Conservation (phyloP, 2,797 vertebrate species). For the Muraenolepis orangiensis region DNA sequence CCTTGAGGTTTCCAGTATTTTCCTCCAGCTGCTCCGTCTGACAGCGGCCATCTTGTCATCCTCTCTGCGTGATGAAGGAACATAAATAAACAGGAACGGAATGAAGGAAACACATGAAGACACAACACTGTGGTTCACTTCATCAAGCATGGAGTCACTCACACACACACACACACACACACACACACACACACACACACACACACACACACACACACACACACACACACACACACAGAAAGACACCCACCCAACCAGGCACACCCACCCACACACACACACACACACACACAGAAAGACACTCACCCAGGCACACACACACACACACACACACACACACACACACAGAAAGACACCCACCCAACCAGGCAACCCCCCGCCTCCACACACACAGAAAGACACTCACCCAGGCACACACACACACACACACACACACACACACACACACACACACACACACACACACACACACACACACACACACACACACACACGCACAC, state of each 20-base stretch:
- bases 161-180: background rate
- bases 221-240: constrained; percentile 33
- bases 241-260: no score
- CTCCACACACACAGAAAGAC: constrained; percentile 19
- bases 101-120: background rate
- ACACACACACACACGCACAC: background rate
- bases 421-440: no score
- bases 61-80: background rate
- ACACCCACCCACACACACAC: background rate
- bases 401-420: background rate
- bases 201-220: background rate
- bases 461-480: no score
- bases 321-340: no score
- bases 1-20: constrained; percentile 22
- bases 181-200: constrained; percentile 16
- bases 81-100: background rate
- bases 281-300: no score
- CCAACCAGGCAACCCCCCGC: background rate
- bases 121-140: background rate
- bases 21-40: constrained; percentile 13
- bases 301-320: no score
- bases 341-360: constrained; percentile 10
- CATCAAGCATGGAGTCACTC: background rate
- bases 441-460: no score
- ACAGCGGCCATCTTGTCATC: background rate